phyloP scores from a whole-genome alignment of 2,797 vertebrate species.

The Rachycentron canadum region DNA sequence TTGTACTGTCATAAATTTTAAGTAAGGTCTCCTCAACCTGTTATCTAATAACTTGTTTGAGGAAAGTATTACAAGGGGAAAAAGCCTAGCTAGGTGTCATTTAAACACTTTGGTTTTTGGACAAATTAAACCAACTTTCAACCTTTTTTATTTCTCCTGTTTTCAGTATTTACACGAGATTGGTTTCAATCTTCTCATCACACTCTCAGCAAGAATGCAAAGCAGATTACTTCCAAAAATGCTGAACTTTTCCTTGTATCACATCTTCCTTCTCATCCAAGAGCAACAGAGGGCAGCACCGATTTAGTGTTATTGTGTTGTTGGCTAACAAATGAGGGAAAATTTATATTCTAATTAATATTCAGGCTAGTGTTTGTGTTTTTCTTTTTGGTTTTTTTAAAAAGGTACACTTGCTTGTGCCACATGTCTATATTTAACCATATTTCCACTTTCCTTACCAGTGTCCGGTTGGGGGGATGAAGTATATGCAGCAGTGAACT shows the following conservation, averaged over 20 bases:
- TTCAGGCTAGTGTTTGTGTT: not conserved
- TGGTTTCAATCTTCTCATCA: not conserved
- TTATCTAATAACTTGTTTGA: not conserved
- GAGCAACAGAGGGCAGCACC: not conserved
- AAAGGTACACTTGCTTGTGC: not conserved
- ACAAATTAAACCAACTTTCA: not conserved
- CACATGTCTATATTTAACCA: not conserved
- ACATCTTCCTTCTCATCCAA: not conserved
- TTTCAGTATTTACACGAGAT: not conserved
- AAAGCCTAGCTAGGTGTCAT: not conserved
- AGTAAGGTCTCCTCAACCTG: not conserved
- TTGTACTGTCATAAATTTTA: not conserved
- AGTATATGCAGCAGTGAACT: slow-evolving; percentile 99
- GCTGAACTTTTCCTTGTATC: not conserved
- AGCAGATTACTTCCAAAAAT: not conserved
- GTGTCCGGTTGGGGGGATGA: slow-evolving; percentile 97
- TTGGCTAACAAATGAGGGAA: not conserved
- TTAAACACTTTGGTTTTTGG: not conserved
- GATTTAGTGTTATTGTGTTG: not conserved
- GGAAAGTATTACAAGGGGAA: too few relatives aligned
- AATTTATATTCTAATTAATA: too few relatives aligned
- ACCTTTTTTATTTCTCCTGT: not conserved
- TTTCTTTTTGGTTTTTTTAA: not conserved
- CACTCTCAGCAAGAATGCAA: not conserved
- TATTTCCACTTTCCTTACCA: slow-evolving; percentile 84